A percentile compares a stretch with the other conserved stretches of the same genome.
Evolutionary conservation across 2,113 vertebrate genomes (phyloP).

Genomic region (Scolopax mira): DNA sequence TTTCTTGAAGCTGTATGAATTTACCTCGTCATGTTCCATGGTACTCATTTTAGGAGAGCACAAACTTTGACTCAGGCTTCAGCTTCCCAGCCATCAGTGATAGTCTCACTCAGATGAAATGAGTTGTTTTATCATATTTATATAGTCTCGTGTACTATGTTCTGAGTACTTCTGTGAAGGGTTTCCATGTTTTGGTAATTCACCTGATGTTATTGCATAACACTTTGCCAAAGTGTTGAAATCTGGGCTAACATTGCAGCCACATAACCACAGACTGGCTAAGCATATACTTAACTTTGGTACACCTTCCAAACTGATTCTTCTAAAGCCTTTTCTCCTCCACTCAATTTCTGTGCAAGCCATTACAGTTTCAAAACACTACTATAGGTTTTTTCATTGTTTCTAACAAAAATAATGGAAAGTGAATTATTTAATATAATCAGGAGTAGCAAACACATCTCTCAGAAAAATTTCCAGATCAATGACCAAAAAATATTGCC

Average conservation of each 20-base stretch:
- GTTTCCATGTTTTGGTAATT: not conserved
- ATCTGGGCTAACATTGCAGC: not conserved
- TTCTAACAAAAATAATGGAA: not conserved
- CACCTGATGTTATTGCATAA: not conserved
- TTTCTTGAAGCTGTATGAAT: not conserved
- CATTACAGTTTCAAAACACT: not conserved
- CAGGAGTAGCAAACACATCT: not conserved
- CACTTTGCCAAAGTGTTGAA: not conserved
- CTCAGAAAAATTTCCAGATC: conserved; percentile 6
- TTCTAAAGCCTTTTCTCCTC: not conserved
- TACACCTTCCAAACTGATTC: not conserved
- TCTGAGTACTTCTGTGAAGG: not conserved
- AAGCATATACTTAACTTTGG: accelerated
- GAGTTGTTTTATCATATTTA: not conserved
- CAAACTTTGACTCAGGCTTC: not conserved
- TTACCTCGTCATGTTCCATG: accelerated
- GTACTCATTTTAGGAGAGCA: not conserved
- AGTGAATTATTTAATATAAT: not conserved
- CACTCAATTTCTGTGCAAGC: not conserved
- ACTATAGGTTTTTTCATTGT: not conserved
- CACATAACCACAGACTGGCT: not conserved
- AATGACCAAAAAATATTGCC: not conserved
- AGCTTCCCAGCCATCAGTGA: not conserved
- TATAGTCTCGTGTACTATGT: not conserved
- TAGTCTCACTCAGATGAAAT: not conserved